Evolutionary conservation across 1,140 invertebrate species (phyloP).

Genomic region (Nebria ingens): DNA sequence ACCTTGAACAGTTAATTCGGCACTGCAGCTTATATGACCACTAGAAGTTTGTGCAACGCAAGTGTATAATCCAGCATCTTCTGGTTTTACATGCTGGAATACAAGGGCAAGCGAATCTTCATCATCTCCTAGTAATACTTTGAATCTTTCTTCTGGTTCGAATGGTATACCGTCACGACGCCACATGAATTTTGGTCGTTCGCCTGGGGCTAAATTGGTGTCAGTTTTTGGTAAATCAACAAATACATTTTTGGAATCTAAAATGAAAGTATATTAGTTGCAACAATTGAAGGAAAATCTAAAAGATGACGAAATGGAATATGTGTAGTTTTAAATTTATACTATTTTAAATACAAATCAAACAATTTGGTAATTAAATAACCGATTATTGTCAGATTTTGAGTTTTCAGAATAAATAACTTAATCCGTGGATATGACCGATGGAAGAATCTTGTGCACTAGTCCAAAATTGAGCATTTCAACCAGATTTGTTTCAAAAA

Average conservation of each 20-base stretch:
- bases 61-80: slow-evolving; percentile 89
- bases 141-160: slow-evolving; percentile 86
- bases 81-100: slow-evolving; percentile 87
- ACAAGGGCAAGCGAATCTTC: slow-evolving; percentile 85
- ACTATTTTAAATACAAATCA: neutral
- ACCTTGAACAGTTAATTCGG: slow-evolving; percentile 85
- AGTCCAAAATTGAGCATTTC: too few relatives aligned
- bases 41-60: slow-evolving; percentile 87
- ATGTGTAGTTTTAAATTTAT: too few relatives aligned
- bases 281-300: slow-evolving; percentile 24
- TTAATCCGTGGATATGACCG: too few relatives aligned
- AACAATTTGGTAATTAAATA: too few relatives aligned
- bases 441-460: too few relatives aligned
- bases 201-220: slow-evolving; percentile 57
- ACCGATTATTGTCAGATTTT: too few relatives aligned
- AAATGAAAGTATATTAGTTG: slow-evolving; percentile 8
- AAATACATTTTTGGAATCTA: slow-evolving; percentile 73
- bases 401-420: too few relatives aligned
- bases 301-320: too few relatives aligned
- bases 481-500: too few relatives aligned
- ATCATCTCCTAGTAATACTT: slow-evolving; percentile 84
- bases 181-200: slow-evolving; percentile 80
- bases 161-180: slow-evolving; percentile 81
- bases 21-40: slow-evolving; percentile 87
- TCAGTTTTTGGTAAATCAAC: slow-evolving; percentile 55